Evolutionary conservation across 2,888 invertebrate genomes (phyloP).

Genomic region (Automeris io): DNA sequence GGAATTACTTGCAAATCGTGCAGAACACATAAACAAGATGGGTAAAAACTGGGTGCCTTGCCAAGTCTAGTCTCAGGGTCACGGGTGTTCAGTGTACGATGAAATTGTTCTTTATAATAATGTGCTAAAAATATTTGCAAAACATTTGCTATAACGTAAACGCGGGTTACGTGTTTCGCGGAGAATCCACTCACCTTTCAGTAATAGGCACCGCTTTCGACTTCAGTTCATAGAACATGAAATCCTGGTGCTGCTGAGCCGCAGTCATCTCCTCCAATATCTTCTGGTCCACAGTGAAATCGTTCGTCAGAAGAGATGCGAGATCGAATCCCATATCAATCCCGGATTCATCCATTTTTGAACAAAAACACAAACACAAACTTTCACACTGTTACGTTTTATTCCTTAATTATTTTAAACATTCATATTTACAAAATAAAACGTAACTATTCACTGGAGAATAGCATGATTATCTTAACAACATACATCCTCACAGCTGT

Average conservation of each 20-base stretch:
- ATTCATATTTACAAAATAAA: slow-evolving; percentile 42
- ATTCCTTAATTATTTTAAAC: slow-evolving; percentile 31
- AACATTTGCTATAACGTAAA: slow-evolving; percentile 30
- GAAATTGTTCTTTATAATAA: slow-evolving; percentile 68
- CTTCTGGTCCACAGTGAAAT: slow-evolving; percentile 70
- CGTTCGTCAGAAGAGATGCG: slow-evolving; percentile 74
- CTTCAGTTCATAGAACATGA: slow-evolving; percentile 80
- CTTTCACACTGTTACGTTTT: slow-evolving; percentile 47
- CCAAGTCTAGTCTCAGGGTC: slow-evolving; percentile 71
- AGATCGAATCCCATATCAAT: slow-evolving; percentile 81
- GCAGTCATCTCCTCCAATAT: slow-evolving; percentile 75
- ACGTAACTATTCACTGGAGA: slow-evolving; percentile 43
- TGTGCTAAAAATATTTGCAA: slow-evolving; percentile 67
- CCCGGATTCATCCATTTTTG: slow-evolving; percentile 79
- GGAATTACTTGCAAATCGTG: slow-evolving; percentile 32
- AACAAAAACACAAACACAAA: slow-evolving; percentile 51
- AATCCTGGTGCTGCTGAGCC: slow-evolving; percentile 74
- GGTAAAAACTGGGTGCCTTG: slow-evolving; percentile 58
- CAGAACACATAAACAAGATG: slow-evolving; percentile 49
- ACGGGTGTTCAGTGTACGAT: slow-evolving; percentile 48
- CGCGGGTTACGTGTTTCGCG: slow-evolving; percentile 18
- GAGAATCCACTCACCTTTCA: slow-evolving; percentile 68
- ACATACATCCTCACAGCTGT: slow-evolving; percentile 71
- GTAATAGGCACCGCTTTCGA: slow-evolving; percentile 77
- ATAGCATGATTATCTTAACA: slow-evolving; percentile 46